A percentile compares a stretch with the other conserved stretches of the same genome.
Conservation (phyloP, 1,140 invertebrate species). For the Drosophila pallidifrons region DNA sequence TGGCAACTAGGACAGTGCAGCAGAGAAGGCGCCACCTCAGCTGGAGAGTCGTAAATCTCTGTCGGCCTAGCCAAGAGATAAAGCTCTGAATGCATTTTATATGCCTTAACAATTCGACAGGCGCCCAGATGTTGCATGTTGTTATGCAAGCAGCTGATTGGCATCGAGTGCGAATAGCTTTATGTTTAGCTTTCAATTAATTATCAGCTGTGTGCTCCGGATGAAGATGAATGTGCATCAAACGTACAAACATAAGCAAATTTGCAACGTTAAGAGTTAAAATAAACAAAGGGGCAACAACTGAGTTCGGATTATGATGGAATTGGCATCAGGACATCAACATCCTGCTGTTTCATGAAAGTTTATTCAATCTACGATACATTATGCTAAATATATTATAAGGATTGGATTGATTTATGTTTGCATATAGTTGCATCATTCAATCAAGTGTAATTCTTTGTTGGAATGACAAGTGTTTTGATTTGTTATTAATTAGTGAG, state of each 20-base stretch:
- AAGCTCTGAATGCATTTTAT: constrained; percentile 56
- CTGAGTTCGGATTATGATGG: not conserved
- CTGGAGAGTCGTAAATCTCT: constrained; percentile 51
- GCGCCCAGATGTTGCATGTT: constrained; percentile 32
- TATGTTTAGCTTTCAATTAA: constrained; percentile 41
- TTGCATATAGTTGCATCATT: not conserved
- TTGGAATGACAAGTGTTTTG: constrained; percentile 23
- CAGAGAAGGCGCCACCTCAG: constrained; percentile 22
- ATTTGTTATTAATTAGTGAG: constrained; percentile 51
- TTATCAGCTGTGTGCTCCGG: constrained; percentile 19
- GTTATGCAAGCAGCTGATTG: constrained; percentile 25
- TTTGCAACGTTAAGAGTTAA: not conserved
- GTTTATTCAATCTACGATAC: not conserved
- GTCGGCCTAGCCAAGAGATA: constrained; percentile 46
- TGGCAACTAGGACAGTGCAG: constrained; percentile 1
- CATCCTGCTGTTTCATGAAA: constrained; percentile 1
- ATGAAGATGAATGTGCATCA: constrained; percentile 31
- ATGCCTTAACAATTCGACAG: constrained; percentile 54
- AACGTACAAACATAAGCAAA: constrained; percentile 19
- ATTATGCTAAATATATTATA: not conserved
- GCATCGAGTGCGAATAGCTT: constrained; percentile 30
- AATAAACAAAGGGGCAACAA: not conserved
- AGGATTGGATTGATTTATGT: not conserved
- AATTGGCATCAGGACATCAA: not conserved
- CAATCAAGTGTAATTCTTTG: not conserved